Conservation (phyloP, 2,888 invertebrate species). For the Coleophora deauratella region DNA sequence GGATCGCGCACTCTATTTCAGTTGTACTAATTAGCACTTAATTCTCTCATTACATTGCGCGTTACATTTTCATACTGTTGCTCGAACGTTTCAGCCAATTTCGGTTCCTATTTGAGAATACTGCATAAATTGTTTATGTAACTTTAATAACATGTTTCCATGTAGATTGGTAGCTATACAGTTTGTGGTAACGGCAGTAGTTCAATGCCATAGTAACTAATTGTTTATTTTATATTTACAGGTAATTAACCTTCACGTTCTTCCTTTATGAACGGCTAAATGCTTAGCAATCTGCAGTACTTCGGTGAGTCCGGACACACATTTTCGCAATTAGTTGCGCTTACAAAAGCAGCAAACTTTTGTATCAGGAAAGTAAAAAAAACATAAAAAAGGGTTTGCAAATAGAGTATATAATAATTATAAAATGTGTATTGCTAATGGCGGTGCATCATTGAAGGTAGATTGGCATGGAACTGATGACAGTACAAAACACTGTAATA, state of each 20-base stretch:
- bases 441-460: too few species aligned
- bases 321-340: conserved; percentile 45
- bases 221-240: conserved; percentile 62
- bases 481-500: conserved; percentile 10
- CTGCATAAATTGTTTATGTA: conserved; percentile 21
- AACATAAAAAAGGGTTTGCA: too few species aligned
- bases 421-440: too few species aligned
- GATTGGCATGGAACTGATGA: too few species aligned
- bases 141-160: conserved; percentile 21
- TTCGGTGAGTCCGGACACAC: conserved; percentile 59
- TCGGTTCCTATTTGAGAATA: neutral
- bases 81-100: neutral
- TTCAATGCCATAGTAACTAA: conserved; percentile 21
- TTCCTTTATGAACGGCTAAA: conserved; percentile 52
- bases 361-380: neutral
- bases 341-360: conserved; percentile 9
- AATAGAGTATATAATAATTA: too few species aligned
- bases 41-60: neutral
- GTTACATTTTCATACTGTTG: too few species aligned
- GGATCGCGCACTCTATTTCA: conserved; percentile 6
- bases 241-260: conserved; percentile 71
- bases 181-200: conserved; percentile 4
- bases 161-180: conserved; percentile 12
- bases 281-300: conserved; percentile 59
- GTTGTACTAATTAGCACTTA: conserved; percentile 3